A percentile compares a stretch with the other conserved stretches of the same genome.
Evolutionary conservation across 2,113 vertebrate species (phyloP).

Genomic region (Pantherophis guttatus): DNA sequence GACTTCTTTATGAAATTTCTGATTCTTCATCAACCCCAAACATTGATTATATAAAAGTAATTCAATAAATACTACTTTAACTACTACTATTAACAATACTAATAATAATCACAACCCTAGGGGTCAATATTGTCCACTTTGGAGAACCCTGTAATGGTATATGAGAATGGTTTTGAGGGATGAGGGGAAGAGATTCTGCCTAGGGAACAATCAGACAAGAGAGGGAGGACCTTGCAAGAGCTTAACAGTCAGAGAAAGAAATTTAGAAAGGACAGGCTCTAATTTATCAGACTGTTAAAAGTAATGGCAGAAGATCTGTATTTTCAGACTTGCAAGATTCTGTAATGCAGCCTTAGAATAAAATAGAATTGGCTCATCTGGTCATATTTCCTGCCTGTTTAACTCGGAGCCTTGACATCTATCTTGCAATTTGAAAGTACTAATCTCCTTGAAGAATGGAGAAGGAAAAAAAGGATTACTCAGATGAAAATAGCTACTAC

Average conservation of each 20-base stretch:
- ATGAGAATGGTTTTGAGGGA: background rate
- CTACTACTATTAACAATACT: background rate
- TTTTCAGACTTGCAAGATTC: background rate
- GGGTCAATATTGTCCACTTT: background rate
- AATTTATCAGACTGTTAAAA: background rate
- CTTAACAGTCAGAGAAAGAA: background rate
- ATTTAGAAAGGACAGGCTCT: background rate
- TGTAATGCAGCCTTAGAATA: background rate
- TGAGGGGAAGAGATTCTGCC: background rate
- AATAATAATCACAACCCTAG: background rate
- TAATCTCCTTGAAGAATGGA: background rate
- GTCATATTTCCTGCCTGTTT: background rate
- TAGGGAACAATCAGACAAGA: background rate
- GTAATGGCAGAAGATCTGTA: background rate
- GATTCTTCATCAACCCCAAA: background rate
- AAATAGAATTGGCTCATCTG: background rate
- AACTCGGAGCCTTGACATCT: background rate
- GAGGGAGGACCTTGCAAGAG: background rate
- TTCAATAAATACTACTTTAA: background rate
- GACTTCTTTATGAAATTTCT: background rate
- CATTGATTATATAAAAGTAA: background rate
- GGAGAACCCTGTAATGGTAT: background rate
- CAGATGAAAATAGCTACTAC: background rate
- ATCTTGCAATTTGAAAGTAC: background rate
- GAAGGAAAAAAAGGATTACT: background rate